These are phyloP conservation scores for Rhinatrema bivittatum DNA, from an alignment of 2,797 vertebrate species.

Conservation along the genomic window DNA sequence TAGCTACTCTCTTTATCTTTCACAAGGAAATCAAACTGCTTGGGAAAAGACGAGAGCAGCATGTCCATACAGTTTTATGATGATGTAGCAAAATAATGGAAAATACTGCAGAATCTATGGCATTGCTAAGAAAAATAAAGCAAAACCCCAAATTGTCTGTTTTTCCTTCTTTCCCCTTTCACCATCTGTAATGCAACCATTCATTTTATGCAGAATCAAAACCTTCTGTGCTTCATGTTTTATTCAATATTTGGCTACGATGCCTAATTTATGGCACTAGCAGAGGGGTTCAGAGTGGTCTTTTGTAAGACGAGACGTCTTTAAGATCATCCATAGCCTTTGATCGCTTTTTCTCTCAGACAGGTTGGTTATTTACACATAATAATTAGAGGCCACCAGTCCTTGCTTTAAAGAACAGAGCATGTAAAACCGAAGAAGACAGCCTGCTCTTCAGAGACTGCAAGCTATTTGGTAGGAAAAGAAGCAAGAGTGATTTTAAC, in stretches of 20 bases:
- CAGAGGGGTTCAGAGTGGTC: slow-evolving; percentile 26
- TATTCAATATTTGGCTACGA: slow-evolving; percentile 37
- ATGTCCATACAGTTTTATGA: too few species aligned
- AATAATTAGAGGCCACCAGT: slow-evolving; percentile 29
- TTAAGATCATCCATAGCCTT: slow-evolving; percentile 37
- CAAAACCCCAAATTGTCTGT: slow-evolving; percentile 22
- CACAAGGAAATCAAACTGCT: too few species aligned
- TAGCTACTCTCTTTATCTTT: too few species aligned
- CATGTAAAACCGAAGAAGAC: too few species aligned
- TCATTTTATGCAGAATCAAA: slow-evolving; percentile 40
- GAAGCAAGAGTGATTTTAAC: too few species aligned
- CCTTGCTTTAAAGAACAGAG: slow-evolving; percentile 31
- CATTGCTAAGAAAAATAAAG: slow-evolving; percentile 18
- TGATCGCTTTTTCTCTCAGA: slow-evolving; percentile 34
- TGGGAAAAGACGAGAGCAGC: too few species aligned
- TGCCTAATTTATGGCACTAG: slow-evolving; percentile 41
- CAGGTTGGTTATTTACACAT: slow-evolving; percentile 26
- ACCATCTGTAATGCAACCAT: slow-evolving; percentile 34
- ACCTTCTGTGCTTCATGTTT: slow-evolving; percentile 39
- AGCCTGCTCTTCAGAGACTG: too few species aligned
- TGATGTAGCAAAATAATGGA: too few species aligned
- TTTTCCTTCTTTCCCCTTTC: slow-evolving; percentile 39
- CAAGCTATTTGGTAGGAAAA: too few species aligned
- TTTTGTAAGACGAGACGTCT: slow-evolving; percentile 29
- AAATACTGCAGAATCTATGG: too few species aligned